phyloP scores from a whole-genome alignment of 2,888 invertebrate genomes.

The Creontiades dilutus region DNA sequence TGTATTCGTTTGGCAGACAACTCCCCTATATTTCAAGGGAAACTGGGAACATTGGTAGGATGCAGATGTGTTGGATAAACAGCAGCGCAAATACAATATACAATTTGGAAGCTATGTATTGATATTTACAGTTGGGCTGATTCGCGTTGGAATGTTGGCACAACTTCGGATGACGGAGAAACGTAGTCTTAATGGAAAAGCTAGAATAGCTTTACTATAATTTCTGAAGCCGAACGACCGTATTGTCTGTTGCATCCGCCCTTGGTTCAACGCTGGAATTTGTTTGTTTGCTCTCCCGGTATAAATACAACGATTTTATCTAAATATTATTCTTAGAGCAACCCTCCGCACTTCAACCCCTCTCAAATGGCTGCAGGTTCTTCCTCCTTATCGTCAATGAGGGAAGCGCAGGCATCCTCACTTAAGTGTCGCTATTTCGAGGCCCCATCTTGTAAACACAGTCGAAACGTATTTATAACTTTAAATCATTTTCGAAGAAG shows the following conservation, averaged over 20 bases:
- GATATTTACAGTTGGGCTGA: no score
- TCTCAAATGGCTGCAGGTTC: slow-evolving; percentile 33
- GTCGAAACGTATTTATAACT: slow-evolving; percentile 12
- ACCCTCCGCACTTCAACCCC: not conserved
- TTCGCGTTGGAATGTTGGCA: no score
- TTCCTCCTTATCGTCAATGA: slow-evolving; percentile 26
- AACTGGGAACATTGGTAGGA: no score
- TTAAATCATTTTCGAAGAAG: not conserved
- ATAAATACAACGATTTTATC: slow-evolving; percentile 5
- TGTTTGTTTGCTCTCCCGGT: not conserved
- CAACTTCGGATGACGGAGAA: no score
- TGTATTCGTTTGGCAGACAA: no score
- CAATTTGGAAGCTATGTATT: no score
- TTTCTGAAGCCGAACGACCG: not conserved
- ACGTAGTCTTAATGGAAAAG: no score
- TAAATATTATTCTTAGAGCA: slow-evolving; percentile 23
- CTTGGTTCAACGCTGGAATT: not conserved
- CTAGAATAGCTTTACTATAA: not conserved
- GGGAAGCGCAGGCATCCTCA: slow-evolving; percentile 1
- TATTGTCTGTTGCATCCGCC: not conserved
- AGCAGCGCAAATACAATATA: no score
- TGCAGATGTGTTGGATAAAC: no score
- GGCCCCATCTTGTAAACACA: not conserved
- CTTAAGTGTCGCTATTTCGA: slow-evolving; percentile 33
- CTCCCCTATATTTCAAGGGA: no score